phyloP scores from a whole-genome alignment of 2,113 vertebrate genomes.

The Egretta garzetta region DNA sequence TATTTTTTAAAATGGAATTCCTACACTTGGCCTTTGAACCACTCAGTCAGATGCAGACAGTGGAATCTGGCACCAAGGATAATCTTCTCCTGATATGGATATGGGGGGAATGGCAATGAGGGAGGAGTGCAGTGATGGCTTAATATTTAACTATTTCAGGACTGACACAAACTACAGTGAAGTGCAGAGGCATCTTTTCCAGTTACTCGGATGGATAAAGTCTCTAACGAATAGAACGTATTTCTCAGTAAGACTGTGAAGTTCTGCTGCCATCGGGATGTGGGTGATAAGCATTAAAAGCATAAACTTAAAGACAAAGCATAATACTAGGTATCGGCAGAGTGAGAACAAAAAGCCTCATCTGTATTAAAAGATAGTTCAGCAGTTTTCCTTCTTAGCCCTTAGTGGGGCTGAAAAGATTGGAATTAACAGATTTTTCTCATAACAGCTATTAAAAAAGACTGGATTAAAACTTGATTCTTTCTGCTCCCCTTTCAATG shows the following conservation, averaged over 20 bases:
- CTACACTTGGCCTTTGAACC: slow-evolving; percentile 48
- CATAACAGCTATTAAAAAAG: background rate
- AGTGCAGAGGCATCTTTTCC: background rate
- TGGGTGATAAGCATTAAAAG: background rate
- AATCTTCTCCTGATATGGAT: slow-evolving; percentile 64
- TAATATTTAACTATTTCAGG: slow-evolving; percentile 56
- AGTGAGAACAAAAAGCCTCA: background rate
- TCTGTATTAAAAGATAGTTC: background rate
- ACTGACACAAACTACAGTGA: background rate
- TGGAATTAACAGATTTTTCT: background rate
- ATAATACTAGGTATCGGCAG: background rate
- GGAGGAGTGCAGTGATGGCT: slow-evolving; percentile 43
- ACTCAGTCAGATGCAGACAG: slow-evolving; percentile 60
- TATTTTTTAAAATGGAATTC: slow-evolving; percentile 34
- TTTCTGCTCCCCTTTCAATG: background rate
- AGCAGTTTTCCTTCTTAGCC: background rate
- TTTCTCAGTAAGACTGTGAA: background rate
- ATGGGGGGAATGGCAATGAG: slow-evolving; percentile 25
- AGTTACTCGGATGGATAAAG: background rate
- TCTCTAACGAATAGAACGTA: background rate
- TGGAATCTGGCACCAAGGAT: slow-evolving; percentile 62
- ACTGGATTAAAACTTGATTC: background rate
- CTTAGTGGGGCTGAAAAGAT: background rate
- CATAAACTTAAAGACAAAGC: background rate
- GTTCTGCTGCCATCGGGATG: background rate